Conservation (phyloP, 2,888 invertebrate species). For the Thymelicus sylvestris region DNA sequence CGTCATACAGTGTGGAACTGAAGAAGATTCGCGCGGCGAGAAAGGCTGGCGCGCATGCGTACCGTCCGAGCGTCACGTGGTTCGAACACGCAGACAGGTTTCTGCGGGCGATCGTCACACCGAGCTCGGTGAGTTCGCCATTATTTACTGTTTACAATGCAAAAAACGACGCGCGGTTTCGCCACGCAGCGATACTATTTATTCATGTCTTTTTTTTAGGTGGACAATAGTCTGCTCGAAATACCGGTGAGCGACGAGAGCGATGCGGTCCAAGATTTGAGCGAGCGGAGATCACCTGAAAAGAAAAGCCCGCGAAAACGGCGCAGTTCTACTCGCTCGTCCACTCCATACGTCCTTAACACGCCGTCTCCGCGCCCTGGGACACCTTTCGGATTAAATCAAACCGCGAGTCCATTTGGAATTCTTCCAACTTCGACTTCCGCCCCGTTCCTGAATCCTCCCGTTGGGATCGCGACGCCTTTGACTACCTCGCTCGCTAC, state of each 20-base stretch:
- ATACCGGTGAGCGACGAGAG: conserved; percentile 79
- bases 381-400: conserved; percentile 76
- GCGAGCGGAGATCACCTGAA: conserved; percentile 78
- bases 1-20: conserved; percentile 81
- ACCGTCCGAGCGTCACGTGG: conserved; percentile 84
- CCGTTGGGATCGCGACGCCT: conserved; percentile 79
- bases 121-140: conserved; percentile 75
- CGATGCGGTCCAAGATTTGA: conserved; percentile 77
- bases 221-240: conserved; percentile 77
- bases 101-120: conserved; percentile 82
- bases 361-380: conserved; percentile 78
- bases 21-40: conserved; percentile 83
- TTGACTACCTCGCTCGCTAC: conserved; percentile 76
- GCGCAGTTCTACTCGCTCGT: conserved; percentile 76
- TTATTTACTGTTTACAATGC: conserved; percentile 48
- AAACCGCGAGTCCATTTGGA: conserved; percentile 66
- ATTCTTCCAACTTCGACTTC: conserved; percentile 72
- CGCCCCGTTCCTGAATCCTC: conserved; percentile 75
- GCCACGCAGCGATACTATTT: conserved; percentile 27
- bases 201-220: conserved; percentile 59
- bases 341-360: conserved; percentile 77
- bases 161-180: conserved; percentile 36
- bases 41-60: conserved; percentile 83
- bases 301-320: conserved; percentile 79
- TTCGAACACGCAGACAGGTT: conserved; percentile 84